Conservation (phyloP, 2,113 vertebrate species). For the Pelvicachromis taeniatus region DNA sequence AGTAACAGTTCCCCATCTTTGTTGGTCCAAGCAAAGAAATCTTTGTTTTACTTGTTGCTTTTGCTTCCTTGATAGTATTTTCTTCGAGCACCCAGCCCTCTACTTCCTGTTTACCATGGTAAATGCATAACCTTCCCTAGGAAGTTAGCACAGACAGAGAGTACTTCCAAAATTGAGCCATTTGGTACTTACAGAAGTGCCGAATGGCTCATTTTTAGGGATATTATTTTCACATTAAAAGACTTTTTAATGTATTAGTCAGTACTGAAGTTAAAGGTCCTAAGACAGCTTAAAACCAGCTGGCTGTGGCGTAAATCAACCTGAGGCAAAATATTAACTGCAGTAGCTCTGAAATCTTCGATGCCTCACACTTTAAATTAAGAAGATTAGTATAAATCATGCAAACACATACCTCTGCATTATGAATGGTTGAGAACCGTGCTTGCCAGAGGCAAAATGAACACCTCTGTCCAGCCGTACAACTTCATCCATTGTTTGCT, state of each 20-base stretch:
- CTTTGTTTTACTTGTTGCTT: background rate
- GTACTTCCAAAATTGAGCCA: background rate
- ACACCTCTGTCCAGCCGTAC: background rate
- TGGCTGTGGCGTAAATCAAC: background rate
- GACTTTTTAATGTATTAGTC: background rate
- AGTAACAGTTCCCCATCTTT: background rate
- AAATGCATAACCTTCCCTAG: background rate
- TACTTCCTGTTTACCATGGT: background rate
- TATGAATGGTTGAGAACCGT: rapidly evolving
- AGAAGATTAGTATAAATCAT: background rate
- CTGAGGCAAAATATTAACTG: background rate
- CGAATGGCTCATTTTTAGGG: background rate
- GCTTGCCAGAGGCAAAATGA: background rate
- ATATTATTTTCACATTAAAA: background rate
- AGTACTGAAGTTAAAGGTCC: background rate
- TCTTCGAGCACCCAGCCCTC: background rate
- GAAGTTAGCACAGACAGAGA: background rate
- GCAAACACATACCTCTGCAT: background rate
- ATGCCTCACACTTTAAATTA: background rate
- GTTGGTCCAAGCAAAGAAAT: background rate
- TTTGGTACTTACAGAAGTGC: background rate
- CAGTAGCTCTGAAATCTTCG: background rate
- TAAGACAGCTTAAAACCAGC: background rate
- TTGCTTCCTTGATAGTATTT: background rate
- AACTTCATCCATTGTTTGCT: background rate